A percentile compares a stretch with the other conserved stretches of the same genome.
Evolutionary conservation across 2,113 vertebrate species (phyloP).

Genomic region (Xiphias gladius): DNA sequence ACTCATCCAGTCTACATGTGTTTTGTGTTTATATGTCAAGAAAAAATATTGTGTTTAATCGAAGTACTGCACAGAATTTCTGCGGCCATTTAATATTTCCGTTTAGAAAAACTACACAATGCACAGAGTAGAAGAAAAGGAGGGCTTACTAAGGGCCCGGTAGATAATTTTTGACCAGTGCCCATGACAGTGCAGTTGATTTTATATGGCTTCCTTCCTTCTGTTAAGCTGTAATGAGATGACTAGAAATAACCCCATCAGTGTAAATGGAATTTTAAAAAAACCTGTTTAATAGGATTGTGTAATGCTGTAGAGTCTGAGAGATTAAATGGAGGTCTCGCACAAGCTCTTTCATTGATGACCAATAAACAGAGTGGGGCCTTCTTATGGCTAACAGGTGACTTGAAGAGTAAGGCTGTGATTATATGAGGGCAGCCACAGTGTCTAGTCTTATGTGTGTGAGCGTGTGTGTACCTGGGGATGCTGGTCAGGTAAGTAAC

Average conservation of each 20-base stretch:
- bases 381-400: too few species aligned
- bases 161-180: too few species aligned
- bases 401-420: not conserved
- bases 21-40: too few species aligned
- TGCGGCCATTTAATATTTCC: too few species aligned
- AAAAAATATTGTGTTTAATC: too few species aligned
- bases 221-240: not conserved
- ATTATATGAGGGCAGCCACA: not conserved
- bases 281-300: not conserved
- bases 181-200: not conserved
- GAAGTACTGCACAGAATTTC: too few species aligned
- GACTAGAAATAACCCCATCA: not conserved
- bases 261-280: too few species aligned
- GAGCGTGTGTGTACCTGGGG: constrained; percentile 86
- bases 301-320: not conserved
- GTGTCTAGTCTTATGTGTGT: not conserved
- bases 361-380: not conserved
- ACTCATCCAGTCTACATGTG: too few species aligned
- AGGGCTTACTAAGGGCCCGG: too few species aligned
- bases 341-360: not conserved
- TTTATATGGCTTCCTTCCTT: not conserved
- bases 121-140: too few species aligned
- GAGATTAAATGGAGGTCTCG: not conserved
- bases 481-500: constrained; percentile 96
- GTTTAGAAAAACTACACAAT: too few species aligned